phyloP scores from a whole-genome alignment of 2,888 invertebrate species.

The Smittia sp. region DNA sequence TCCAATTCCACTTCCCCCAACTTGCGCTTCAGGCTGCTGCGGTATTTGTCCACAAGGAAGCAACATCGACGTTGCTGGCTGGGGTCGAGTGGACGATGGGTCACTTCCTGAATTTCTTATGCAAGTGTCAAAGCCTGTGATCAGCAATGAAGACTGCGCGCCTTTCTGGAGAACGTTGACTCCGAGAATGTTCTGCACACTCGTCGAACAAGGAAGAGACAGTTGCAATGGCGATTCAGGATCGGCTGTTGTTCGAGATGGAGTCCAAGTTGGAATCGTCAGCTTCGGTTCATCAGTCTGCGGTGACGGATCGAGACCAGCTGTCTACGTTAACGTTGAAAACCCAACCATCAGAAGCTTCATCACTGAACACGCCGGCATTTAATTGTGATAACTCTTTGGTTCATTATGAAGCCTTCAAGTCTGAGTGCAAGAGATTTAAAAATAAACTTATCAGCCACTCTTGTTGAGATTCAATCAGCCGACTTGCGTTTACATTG shows the following conservation, averaged over 20 bases:
- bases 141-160: background rate
- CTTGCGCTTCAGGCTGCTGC: slow-evolving; percentile 1
- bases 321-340: slow-evolving; percentile 27
- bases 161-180: background rate
- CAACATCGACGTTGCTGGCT: background rate
- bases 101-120: slow-evolving; percentile 11
- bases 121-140: slow-evolving; percentile 1
- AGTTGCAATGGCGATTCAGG: slow-evolving; percentile 31
- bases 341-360: slow-evolving; percentile 5
- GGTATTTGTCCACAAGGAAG: slow-evolving; percentile 1
- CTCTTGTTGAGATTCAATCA: background rate
- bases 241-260: background rate
- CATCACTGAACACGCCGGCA: background rate
- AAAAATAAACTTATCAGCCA: background rate
- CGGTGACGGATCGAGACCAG: slow-evolving; percentile 21
- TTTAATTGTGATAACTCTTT: slow-evolving; percentile 9
- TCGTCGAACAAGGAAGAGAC: slow-evolving; percentile 13
- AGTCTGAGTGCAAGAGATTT: no score
- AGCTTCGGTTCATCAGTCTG: slow-evolving; percentile 15
- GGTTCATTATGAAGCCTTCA: no score
- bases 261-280: slow-evolving; percentile 24
- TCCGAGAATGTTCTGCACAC: slow-evolving; percentile 29
- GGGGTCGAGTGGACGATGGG: slow-evolving; percentile 24
- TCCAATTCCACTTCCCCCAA: background rate
- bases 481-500: background rate